Base-by-base conservation (phyloP, 2,113 vertebrate genomes). In the Grantiella picta region DNA sequence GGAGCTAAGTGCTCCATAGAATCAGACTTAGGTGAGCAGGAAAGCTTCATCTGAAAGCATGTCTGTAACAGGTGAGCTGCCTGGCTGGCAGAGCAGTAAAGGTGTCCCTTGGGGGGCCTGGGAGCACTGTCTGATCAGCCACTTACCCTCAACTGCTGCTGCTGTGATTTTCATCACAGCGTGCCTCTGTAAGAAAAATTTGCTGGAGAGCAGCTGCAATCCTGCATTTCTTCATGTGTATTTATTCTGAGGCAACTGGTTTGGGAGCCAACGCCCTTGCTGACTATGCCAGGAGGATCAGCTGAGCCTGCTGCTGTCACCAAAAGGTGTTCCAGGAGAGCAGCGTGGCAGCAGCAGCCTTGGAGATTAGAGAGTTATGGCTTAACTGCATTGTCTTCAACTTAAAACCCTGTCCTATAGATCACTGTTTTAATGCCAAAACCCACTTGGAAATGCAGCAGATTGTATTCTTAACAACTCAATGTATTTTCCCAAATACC, bases 151-250 rank as follows among this genome's bases (percentile, higher is more conserved):
- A 33, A 7, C 21, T 42, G 36, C 65, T 76, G 66, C 82, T 72
- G 38, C 68, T 60, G n/a, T 19, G 28, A 14, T 72, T 92, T 78
- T 54, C 45, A 81, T 65, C 36, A 14, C 87, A 69, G 54, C 66
- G 83, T 54, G 7, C 15, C 64, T 65, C 82, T 79, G 16, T n/a
- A 27, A 23, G 56, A 47, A 64, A 53, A 16, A 50, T 36, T 25
- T 59, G 49, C 66, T 66, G 71, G 33, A 77, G 63, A 92, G 88
- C 86, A 96, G 64, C 82, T 92, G 94, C 47, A 53, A 5, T 73
- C 35, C 52, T 78, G 52, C 52, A 12, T 93, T 81, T 89, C 82
- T 85, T 86, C 53, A 4, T 24, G 22, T 47, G 27, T 50, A 18
- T 78, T 94, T 94, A 25, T 84, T 81, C 64, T 22, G 81, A 81